phyloP scores from a whole-genome alignment of 2,797 vertebrate species.

The Phaenicophaeus curvirostris region DNA sequence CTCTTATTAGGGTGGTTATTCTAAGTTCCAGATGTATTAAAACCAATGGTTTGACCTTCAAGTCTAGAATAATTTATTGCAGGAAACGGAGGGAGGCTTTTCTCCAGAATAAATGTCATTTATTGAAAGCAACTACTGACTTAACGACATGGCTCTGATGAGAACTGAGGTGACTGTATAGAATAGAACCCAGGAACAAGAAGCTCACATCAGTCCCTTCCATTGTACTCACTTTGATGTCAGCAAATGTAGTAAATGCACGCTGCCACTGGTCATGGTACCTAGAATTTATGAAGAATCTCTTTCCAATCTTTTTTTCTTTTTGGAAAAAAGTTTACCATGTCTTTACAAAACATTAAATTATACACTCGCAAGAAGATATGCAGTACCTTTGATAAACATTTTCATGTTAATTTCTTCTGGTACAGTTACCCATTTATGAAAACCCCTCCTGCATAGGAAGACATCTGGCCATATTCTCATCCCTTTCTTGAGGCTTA shows the following conservation, averaged over 20 bases:
- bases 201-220: neutral
- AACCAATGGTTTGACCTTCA: neutral
- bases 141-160: neutral
- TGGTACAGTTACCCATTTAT: neutral
- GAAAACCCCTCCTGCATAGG: neutral
- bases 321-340: neutral
- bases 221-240: neutral
- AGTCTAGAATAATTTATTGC: neutral
- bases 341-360: conserved; percentile 43
- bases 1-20: neutral
- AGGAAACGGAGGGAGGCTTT: neutral
- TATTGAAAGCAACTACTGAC: neutral
- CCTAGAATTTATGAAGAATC: conserved; percentile 37
- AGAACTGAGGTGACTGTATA: neutral
- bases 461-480: neutral
- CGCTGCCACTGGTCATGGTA: neutral
- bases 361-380: conserved; percentile 25
- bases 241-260: neutral
- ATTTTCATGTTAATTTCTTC: conserved; percentile 11
- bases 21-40: neutral
- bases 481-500: neutral
- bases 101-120: neutral
- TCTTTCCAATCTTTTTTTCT: neutral
- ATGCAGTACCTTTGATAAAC: conserved; percentile 43
- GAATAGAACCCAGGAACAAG: neutral